Evolutionary conservation across 2,797 vertebrate species (phyloP).

Genomic region (Gallinago solitaria): DNA sequence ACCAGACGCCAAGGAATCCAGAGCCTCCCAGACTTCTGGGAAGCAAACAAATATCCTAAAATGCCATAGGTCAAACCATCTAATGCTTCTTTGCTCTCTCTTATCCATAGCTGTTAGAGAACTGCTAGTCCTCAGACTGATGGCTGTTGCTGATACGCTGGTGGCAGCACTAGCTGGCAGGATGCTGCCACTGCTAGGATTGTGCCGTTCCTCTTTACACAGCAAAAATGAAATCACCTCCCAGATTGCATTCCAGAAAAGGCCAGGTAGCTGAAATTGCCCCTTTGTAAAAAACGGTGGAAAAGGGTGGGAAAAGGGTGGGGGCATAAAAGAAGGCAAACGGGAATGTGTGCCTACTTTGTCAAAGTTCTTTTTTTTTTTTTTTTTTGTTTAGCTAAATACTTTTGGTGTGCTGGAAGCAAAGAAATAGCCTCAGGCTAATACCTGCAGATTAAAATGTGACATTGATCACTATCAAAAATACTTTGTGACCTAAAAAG

Average conservation of each 20-base stretch:
- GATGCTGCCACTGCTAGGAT: neutral
- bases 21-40: constrained; percentile 44
- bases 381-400: neutral
- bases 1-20: neutral
- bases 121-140: neutral
- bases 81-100: neutral
- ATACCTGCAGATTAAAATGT: neutral
- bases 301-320: neutral
- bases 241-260: neutral
- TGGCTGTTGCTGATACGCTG: neutral
- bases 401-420: neutral
- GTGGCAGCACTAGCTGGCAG: neutral
- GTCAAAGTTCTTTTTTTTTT: neutral
- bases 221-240: neutral
- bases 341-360: neutral
- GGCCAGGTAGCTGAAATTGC: neutral
- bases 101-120: neutral
- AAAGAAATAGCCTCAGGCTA: neutral
- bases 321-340: neutral
- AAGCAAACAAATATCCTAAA: constrained; percentile 21
- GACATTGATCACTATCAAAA: neutral
- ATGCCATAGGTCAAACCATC: neutral
- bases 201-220: neutral
- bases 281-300: neutral
- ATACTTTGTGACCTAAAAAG: neutral